phyloP scores from a whole-genome alignment of 1,140 invertebrate genomes.

The Eriocheir sinensis region DNA sequence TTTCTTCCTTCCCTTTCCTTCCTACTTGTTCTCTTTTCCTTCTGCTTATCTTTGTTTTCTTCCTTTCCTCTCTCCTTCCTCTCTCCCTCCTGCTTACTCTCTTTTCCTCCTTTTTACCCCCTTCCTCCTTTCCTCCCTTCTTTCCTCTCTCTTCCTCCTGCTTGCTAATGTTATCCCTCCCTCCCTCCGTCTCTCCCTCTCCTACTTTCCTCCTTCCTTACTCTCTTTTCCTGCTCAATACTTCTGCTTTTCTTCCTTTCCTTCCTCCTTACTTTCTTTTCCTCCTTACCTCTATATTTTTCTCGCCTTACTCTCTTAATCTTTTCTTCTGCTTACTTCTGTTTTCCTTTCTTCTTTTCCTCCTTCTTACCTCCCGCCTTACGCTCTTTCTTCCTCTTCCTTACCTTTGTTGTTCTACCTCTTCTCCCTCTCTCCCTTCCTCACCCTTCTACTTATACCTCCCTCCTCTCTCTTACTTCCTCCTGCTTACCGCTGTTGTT shows the following conservation, averaged over 20 bases:
- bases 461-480: neutral
- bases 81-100: neutral
- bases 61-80: neutral
- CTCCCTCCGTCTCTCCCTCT: neutral
- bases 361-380: neutral
- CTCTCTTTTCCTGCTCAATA: constrained; percentile 6
- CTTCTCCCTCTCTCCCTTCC: neutral
- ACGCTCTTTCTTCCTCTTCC: neutral
- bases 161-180: neutral
- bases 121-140: neutral
- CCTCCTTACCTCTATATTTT: no score
- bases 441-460: neutral
- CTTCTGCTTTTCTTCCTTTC: no score
- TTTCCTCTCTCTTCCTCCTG: neutral
- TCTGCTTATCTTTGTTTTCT: neutral
- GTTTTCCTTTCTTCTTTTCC: neutral
- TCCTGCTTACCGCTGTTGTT: no score
- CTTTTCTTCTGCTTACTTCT: neutral
- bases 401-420: neutral
- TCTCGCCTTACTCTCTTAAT: neutral
- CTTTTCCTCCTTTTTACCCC: neutral
- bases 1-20: neutral
- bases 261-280: neutral
- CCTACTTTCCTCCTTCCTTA: no score
- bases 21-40: neutral